A percentile compares a stretch with the other conserved stretches of the same genome.
phyloP scores from a whole-genome alignment of 2,888 invertebrate species.

The Apamea crenata region DNA sequence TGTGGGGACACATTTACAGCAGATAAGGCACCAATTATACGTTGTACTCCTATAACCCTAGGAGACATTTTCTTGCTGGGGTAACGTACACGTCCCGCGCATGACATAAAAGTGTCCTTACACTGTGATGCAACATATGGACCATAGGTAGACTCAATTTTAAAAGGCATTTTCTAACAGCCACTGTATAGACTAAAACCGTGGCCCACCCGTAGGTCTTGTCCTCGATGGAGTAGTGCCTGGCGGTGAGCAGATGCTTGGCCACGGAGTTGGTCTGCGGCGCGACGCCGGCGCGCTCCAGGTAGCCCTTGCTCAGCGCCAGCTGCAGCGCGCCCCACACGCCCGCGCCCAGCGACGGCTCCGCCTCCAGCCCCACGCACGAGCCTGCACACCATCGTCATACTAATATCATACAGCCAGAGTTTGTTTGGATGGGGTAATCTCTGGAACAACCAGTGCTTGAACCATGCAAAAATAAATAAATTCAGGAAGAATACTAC shows the following conservation, averaged over 20 bases:
- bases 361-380: conserved; percentile 93
- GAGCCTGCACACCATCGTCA: conserved; percentile 74
- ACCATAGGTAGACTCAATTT: background rate
- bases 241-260: conserved; percentile 71
- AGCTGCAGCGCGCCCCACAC: conserved; percentile 97
- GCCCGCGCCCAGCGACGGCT: conserved; percentile 97
- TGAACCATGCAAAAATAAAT: too few relatives aligned
- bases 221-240: conserved; percentile 77
- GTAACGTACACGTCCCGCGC: too few relatives aligned
- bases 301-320: conserved; percentile 98
- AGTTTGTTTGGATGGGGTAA: too few relatives aligned
- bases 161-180: too few relatives aligned
- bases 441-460: too few relatives aligned
- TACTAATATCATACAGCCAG: too few relatives aligned
- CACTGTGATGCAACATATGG: background rate
- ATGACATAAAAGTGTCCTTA: background rate
- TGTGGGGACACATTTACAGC: too few relatives aligned
- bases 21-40: too few relatives aligned
- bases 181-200: rapidly evolving
- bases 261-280: conserved; percentile 87
- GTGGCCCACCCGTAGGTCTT: conserved; percentile 77
- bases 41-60: too few relatives aligned
- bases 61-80: too few relatives aligned
- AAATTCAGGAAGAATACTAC: too few relatives aligned
- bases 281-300: conserved; percentile 95